Base-by-base conservation (phyloP, 2,888 invertebrate genomes). In the Phaedon cochleariae region DNA sequence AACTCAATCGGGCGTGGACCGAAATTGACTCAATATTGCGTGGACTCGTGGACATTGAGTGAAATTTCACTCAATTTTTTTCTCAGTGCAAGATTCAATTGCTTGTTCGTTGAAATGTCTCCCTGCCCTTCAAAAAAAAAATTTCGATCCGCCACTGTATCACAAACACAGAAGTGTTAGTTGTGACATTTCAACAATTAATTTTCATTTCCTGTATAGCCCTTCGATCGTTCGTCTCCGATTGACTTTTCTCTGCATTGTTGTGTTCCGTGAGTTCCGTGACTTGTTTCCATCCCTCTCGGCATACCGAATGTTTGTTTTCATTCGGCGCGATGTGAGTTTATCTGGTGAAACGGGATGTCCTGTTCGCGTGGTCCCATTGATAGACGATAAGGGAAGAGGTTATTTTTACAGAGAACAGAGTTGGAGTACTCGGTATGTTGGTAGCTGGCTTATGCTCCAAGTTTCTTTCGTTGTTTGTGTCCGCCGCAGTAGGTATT, bases 271-370 rank as follows among this genome's bases (percentile, higher is more conserved):
- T 37, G 41, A 54, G 34, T 54, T 20, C 12, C 45, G 51, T 45
- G 21, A 22, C 51, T 20, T 20, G 37, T 52, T 12, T 34, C 34
- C 58, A 49, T 59, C 65, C 41, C 51, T 52, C 53, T 29, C 52
- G n/a, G n/a, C 15, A 15, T 41, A 61, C 46, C 48, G 54, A 51
- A 62, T 65, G 62, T 67, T 65, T 67, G 55, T 66, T 67, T 67
- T 65, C 41, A 22, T 65, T 60, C 31, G 62, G 41, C 59, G 66
- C 51, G 62, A 59, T 62, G 59, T 51, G 62, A 62, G 66, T 59
- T 66, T 66, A 66, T 66, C 66, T 59, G n/a, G 58, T 64, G 52
- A 65, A 65, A 76, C 77, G 76, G 77, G 77, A 77, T 77, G 75
- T 77, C 77, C 77, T 76, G 26, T n/a, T 26, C 26, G 70, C 72